Evolutionary conservation across 2,888 invertebrate genomes (phyloP).

Genomic region (Sphecodes monilicornis): DNA sequence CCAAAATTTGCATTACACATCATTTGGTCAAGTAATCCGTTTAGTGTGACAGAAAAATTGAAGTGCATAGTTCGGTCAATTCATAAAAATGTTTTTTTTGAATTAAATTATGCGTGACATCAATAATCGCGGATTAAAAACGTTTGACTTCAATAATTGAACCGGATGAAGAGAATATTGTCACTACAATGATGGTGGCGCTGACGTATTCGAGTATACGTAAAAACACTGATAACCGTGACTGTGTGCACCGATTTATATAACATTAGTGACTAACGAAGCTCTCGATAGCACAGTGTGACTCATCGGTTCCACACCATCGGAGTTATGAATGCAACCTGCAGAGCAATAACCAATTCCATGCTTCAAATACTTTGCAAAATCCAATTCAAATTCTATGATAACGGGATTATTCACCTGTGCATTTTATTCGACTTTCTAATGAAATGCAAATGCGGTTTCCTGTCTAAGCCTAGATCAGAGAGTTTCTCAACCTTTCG

Average conservation of each 20-base stretch:
- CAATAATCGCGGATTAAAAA: no score
- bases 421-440: background rate
- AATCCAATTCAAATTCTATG: background rate
- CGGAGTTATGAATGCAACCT: background rate
- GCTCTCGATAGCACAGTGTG: background rate
- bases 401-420: background rate
- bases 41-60: no score
- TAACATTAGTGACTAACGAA: background rate
- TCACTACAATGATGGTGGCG: background rate
- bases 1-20: no score
- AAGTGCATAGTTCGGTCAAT: no score
- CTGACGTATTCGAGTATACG: background rate
- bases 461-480: background rate
- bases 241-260: background rate
- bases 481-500: background rate
- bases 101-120: no score
- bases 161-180: no score
- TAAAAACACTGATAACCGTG: background rate
- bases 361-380: background rate
- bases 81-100: no score
- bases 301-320: background rate
- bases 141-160: no score
- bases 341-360: background rate
- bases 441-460: background rate
- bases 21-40: no score